Conservation (phyloP, 2,888 invertebrate species). For the Blera fallax region DNA sequence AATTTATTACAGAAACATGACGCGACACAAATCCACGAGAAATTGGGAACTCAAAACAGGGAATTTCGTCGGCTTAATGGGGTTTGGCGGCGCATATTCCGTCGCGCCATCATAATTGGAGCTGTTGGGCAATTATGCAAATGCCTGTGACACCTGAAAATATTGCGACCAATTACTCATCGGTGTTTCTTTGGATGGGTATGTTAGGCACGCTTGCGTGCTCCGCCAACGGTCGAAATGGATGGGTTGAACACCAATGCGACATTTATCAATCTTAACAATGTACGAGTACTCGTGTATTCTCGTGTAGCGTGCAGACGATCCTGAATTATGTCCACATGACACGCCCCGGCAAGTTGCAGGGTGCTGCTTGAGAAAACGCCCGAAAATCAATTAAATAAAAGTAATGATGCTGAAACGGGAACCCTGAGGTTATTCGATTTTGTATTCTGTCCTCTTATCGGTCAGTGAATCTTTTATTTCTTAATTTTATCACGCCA, state of each 20-base stretch:
- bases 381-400: conserved; percentile 43
- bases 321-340: conserved; percentile 9
- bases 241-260: background rate
- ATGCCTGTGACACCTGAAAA: conserved; percentile 65
- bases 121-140: conserved; percentile 69
- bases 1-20: conserved; percentile 64
- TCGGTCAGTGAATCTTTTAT: background rate
- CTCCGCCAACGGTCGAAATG: background rate
- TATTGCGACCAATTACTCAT: conserved; percentile 65
- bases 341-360: conserved; percentile 4
- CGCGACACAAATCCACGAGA: conserved; percentile 42
- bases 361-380: conserved; percentile 8
- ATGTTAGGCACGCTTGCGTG: conserved; percentile 32
- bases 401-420: conserved; percentile 30
- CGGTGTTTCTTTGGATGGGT: conserved; percentile 11
- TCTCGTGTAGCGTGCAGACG: background rate
- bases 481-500: background rate
- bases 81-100: conserved; percentile 23
- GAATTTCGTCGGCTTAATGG: conserved; percentile 29
- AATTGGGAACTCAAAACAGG: conserved; percentile 4
- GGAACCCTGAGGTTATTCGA: conserved; percentile 23
- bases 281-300: background rate
- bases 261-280: conserved; percentile 45
- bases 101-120: conserved; percentile 55
- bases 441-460: background rate